Base-by-base conservation (phyloP, 2,113 vertebrate genomes). In the Sorex fumeus region DNA sequence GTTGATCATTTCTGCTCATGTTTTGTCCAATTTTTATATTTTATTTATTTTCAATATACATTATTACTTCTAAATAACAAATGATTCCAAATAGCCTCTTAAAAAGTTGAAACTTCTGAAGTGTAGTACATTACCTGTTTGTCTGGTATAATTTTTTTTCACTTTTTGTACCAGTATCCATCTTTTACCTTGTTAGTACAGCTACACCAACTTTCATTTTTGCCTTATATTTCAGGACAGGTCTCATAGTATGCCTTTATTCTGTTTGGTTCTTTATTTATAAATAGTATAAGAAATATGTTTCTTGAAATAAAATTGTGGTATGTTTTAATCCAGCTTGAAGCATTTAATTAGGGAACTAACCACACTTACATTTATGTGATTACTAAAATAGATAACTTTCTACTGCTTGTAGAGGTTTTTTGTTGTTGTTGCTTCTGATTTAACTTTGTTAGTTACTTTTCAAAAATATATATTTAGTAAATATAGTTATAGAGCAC, bases 11-110 rank as follows among this genome's bases (percentile, higher is more conserved):
- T 87, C 34, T 71, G n/a, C 8, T 64, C 8, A 11, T 27, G 87
- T 34, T 87, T 36, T 76, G 76, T 9, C 25, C 71, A 13, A 77
- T n/a, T 85, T 87, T 94, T 80, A 53, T 60, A 88, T 71, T 53
- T 53, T 53, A 53, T 40, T 40, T 40, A 40, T 40, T 40, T 40
- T 40, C 40, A 40, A 40, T 40, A 40, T 40, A 53, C 16, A 18
- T 64, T 74, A 34, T 3, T 19, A 64, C 4, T 57, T 93, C 23
- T 74, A 79, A 50, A 21, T 53, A 77, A 78, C 13, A 90, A 78
- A 74, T 72, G 80, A 88, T 66, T 69, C 2, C 16, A 30, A 81
- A 11, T 40, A 74, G n/a, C 57, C 78, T 91, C 34, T 15, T 87
- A 13, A 84, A 80, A 85, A 76, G 21, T 27, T 70, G 8, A 87